Evolutionary conservation across 1,140 invertebrate genomes (phyloP).

Genomic region (Aradophagus sp.): DNA sequence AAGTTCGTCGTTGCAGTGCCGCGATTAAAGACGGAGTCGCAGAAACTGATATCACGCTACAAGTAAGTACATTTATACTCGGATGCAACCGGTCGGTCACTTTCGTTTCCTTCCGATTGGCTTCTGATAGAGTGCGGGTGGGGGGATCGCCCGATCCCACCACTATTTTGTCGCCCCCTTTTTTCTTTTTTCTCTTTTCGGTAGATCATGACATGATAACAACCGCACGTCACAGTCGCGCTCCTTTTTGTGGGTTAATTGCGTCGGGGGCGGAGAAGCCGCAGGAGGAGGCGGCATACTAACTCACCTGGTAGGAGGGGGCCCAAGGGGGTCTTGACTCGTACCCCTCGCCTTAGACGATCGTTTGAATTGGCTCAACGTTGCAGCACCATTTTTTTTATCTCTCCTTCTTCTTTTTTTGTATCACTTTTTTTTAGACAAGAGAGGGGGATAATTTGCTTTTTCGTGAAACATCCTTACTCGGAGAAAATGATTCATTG

Average conservation of each 20-base stretch:
- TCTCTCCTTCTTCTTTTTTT: too few relatives aligned
- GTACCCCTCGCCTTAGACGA: too few relatives aligned
- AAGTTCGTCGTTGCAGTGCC: slow-evolving; percentile 33
- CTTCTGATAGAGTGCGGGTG: slow-evolving; percentile 45
- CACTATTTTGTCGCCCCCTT: slow-evolving; percentile 22
- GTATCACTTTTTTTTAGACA: too few relatives aligned
- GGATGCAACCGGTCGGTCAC: slow-evolving; percentile 47
- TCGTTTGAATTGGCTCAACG: too few relatives aligned
- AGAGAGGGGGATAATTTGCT: too few relatives aligned
- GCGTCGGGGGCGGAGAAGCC: slow-evolving; percentile 1
- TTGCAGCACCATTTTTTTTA: too few relatives aligned
- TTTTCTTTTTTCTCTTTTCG: too few relatives aligned
- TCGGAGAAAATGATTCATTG: too few relatives aligned
- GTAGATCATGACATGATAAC: slow-evolving; percentile 25
- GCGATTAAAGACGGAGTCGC: slow-evolving; percentile 31
- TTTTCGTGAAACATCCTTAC: too few relatives aligned
- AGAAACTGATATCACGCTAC: slow-evolving; percentile 38
- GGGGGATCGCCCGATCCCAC: slow-evolving; percentile 34
- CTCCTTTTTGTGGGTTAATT: slow-evolving; percentile 29
- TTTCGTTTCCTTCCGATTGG: slow-evolving; percentile 54
- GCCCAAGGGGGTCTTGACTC: too few relatives aligned
- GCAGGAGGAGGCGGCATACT: too few relatives aligned
- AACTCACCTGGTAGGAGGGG: slow-evolving; percentile 5
- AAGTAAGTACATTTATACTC: slow-evolving; percentile 49
- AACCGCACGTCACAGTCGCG: not conserved